Conservation (phyloP, 1,140 invertebrate genomes). For the Apis florea region DNA sequence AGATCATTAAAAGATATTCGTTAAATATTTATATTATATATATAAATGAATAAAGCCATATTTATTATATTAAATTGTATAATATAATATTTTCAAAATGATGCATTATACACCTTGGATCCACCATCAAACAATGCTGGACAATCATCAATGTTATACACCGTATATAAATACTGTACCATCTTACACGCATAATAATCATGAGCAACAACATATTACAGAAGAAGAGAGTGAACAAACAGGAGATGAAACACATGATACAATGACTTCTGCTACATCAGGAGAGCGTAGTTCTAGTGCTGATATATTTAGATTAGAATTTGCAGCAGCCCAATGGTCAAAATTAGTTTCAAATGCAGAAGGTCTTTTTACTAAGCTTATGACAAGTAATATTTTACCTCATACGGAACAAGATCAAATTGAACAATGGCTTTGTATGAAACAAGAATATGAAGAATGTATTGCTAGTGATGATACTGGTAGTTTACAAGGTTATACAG, state of each 20-base stretch:
- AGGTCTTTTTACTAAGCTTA: slow-evolving; percentile 87
- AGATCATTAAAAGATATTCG: neutral
- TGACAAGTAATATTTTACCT: slow-evolving; percentile 82
- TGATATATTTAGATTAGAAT: slow-evolving; percentile 87
- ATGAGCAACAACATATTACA: slow-evolving; percentile 54
- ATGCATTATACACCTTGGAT: slow-evolving; percentile 75
- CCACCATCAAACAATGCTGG: slow-evolving; percentile 69
- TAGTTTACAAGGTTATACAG: slow-evolving; percentile 75
- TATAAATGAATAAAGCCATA: neutral
- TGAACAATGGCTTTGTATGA: slow-evolving; percentile 91
- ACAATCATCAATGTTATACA: slow-evolving; percentile 72
- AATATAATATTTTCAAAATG: slow-evolving; percentile 57
- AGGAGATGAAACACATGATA: slow-evolving; percentile 73
- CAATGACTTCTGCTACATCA: slow-evolving; percentile 76
- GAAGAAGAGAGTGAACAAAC: slow-evolving; percentile 76
- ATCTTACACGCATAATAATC: slow-evolving; percentile 64
- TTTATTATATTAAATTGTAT: slow-evolving; percentile 12
- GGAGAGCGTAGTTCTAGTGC: slow-evolving; percentile 75
- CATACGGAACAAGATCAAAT: slow-evolving; percentile 88
- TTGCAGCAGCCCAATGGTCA: slow-evolving; percentile 90
- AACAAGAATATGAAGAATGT: slow-evolving; percentile 92
- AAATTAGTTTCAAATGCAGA: slow-evolving; percentile 91
- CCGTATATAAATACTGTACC: slow-evolving; percentile 70
- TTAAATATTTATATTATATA: neutral
- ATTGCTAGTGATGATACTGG: slow-evolving; percentile 83